Evolutionary conservation across 2,888 invertebrate genomes (phyloP).

Genomic region (Arctia plantaginis): DNA sequence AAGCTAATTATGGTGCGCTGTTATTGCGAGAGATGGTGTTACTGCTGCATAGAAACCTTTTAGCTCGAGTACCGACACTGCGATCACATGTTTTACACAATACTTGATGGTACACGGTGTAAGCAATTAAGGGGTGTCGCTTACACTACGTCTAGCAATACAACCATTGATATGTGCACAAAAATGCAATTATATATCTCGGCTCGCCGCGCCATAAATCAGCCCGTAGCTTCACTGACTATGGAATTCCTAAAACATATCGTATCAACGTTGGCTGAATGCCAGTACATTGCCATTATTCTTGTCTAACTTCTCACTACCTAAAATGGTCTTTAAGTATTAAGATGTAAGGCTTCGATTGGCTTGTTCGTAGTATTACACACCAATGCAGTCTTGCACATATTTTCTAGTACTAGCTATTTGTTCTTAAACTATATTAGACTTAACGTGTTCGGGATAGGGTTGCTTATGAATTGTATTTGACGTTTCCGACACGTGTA

Average conservation of each 20-base stretch:
- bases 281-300: slow-evolving; percentile 20
- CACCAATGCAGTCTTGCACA: slow-evolving; percentile 34
- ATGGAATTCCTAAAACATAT: slow-evolving; percentile 16
- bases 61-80: not conserved
- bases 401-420: slow-evolving; percentile 2
- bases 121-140: not conserved
- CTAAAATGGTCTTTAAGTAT: slow-evolving; percentile 7
- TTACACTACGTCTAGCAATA: not conserved
- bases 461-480: slow-evolving; percentile 4
- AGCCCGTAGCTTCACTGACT: slow-evolving; percentile 18
- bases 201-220: slow-evolving; percentile 23
- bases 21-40: not conserved
- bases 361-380: not conserved
- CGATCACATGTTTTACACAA: not conserved
- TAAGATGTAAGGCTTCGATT: slow-evolving; percentile 9
- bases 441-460: not conserved
- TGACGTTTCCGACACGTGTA: slow-evolving; percentile 5
- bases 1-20: not conserved
- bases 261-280: slow-evolving; percentile 27
- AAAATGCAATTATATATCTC: slow-evolving; percentile 22
- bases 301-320: not conserved
- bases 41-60: not conserved
- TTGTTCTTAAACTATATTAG: slow-evolving; percentile 1
- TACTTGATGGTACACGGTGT: too few species aligned
- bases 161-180: slow-evolving; percentile 9